Evolutionary conservation across 2,797 vertebrate genomes (phyloP).

Genomic region (Gymnocypris eckloni): DNA sequence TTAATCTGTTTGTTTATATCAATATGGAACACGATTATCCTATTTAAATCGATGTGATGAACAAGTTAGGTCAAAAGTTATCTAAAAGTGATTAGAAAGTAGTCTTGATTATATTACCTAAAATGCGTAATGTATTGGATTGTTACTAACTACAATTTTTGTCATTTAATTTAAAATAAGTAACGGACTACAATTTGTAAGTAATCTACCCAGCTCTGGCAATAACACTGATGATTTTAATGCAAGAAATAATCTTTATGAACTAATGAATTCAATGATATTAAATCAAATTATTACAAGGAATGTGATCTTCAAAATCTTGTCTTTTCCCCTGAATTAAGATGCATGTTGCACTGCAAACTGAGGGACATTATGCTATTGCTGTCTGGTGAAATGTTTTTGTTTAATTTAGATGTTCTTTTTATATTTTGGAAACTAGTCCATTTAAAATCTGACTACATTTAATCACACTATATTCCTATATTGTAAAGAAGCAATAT

Average conservation of each 20-base stretch:
- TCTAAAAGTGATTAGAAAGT: background rate
- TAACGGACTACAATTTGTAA: background rate
- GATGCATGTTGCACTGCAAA: slow-evolving; percentile 34
- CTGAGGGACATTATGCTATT: background rate
- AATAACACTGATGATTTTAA: background rate
- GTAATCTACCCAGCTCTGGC: background rate
- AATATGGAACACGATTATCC: background rate
- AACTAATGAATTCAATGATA: background rate
- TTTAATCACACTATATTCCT: background rate
- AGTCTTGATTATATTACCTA: background rate
- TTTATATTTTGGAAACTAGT: background rate
- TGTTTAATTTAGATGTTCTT: background rate
- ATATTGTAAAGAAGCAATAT: background rate
- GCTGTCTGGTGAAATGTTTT: slow-evolving; percentile 27
- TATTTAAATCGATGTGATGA: background rate
- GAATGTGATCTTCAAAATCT: slow-evolving; percentile 13
- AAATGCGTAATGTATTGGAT: background rate
- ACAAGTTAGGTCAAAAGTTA: no score
- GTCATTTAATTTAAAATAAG: background rate
- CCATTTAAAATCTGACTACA: background rate
- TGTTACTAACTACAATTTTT: background rate
- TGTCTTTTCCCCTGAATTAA: slow-evolving; percentile 23
- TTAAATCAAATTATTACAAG: background rate
- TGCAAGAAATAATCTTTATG: background rate
- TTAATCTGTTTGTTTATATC: background rate